Base-by-base conservation (phyloP, 2,888 invertebrate genomes). In the Anthoptus insignis region DNA sequence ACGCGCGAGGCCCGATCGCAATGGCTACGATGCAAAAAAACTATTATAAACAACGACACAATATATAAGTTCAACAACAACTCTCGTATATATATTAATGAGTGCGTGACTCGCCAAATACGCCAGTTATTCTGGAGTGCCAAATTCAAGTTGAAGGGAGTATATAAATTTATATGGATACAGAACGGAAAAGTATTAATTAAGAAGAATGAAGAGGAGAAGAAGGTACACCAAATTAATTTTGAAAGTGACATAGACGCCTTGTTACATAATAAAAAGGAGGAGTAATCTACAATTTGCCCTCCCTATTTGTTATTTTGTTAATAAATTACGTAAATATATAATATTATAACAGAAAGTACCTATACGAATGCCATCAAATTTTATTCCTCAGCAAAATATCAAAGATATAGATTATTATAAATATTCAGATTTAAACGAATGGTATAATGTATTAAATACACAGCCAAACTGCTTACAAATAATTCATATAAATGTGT, bases 161-260 rank as follows among this genome's bases (percentile, higher is more conserved):
- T 14, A 11, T 64, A 50, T 52, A 64, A 59, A 16, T 68, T 39
- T 50, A 66, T 68, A 37, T 66, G 68, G 68, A 60, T 68, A 34
- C 66, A 68, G 42, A 64, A 64, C n/a, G 50, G 56, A 1, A 68
- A 63, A 14, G 16, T 67, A 32, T n/a, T 66, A 9, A 27, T 65
- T 14, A 67, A 59, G 39, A 69, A 64, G 27, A 59, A 54, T 21
- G 47, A 56, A 47, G 24, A 6, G 42, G 61, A 61, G 8, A 54
- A 47, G 14, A 65, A 68, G 54, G 52, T 63, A 1, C 29, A 56
- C 45, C 34, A 39, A 21, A 63, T 68, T 52, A 61, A 14, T 49
- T 34, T 14, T n/a, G 64, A 68, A 53, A 42, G 39, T 21, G 65
- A 66, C 9, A 50, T 68, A n/a, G n/a, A n/a, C n/a, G n/a, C n/a